Evolutionary conservation across 2,113 vertebrate genomes (phyloP), one percentile per base, ranked within the genome.

Genomic region (Amazona guildingii): DNA sequence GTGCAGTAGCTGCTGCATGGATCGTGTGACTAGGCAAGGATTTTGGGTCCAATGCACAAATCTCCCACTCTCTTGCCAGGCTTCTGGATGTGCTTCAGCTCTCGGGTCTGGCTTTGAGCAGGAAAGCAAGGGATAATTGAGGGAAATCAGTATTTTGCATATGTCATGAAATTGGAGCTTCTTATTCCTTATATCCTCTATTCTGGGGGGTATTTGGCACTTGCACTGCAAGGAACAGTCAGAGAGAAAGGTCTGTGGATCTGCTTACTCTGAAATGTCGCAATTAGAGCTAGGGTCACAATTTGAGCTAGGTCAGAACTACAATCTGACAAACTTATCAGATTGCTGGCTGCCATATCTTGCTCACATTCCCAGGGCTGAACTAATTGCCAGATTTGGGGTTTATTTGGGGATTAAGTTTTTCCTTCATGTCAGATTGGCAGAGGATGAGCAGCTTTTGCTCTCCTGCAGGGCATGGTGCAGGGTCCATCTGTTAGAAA

Each of bases 331-430:
- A 76, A 33, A 68, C 23, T 61, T 85, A 66, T 85, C 24, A 37
- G 24, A 21, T 31, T 76, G 25, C 29, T 90, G 62, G 35, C 63
- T 90, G 57, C 14, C 29, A 8, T 61, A 61, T 29, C 69, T 73
- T 82, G 27, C 29, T 90, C 31, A 37, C 28, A 48, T 73, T 90
- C 63, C 39, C 48, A 31, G 17, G 44, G 54, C 52, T 70, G 85
- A 94, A 52, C 20, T 79, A 80, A 61, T 80, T 66, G 57, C 41
- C 54, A 74, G 46, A 54, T 83, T 69, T 70, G 24, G 21, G 52
- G 31, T 83, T 93, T 92, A 67, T 86, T 37, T 95, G n/a, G 77
- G 73, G 54, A 83, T 94, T 95, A 83, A 73, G 51, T 49, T 86
- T 92, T 76, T 73, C 46, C 15, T 81, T 95, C 24, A 9, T 62